Evolutionary conservation across 2,113 vertebrate species (phyloP).

Genomic region (Diadophis punctatus): DNA sequence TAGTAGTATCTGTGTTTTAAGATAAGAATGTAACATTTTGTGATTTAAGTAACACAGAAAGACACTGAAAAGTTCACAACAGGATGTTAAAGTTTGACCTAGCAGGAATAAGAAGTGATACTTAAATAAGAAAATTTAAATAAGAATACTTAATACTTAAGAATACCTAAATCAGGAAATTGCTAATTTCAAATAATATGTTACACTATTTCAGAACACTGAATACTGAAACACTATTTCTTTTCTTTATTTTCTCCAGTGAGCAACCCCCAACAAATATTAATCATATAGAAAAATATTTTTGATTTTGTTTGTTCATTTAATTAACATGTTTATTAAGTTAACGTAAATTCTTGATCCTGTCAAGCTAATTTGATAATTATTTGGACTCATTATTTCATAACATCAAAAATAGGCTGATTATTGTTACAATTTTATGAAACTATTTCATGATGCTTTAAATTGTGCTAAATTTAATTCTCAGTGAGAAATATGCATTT

Average conservation of each 20-base stretch:
- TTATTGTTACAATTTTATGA: conserved; percentile 38
- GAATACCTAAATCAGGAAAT: background rate
- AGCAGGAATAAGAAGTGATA: background rate
- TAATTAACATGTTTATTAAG: conserved; percentile 36
- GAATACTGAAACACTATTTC: conserved; percentile 26
- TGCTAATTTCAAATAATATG: background rate
- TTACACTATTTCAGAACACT: background rate
- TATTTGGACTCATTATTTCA: conserved; percentile 42
- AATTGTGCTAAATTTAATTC: conserved; percentile 49
- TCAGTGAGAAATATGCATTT: conserved; percentile 18
- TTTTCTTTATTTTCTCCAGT: conserved; percentile 44
- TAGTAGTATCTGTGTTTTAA: background rate
- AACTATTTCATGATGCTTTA: conserved; percentile 34
- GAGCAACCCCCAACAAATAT: conserved; percentile 38
- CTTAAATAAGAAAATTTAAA: background rate
- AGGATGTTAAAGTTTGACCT: too few relatives aligned
- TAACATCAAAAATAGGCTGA: conserved; percentile 41
- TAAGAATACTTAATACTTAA: background rate
- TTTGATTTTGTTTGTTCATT: conserved; percentile 40
- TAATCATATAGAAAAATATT: conserved; percentile 45
- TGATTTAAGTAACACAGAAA: background rate
- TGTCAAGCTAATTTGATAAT: conserved; percentile 47
- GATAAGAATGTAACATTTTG: background rate
- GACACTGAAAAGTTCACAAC: background rate
- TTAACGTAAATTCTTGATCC: conserved; percentile 47